These are phyloP conservation scores for Deroptyus accipitrinus DNA, from an alignment of 2,113 vertebrate species.

Conservation along the genomic window DNA sequence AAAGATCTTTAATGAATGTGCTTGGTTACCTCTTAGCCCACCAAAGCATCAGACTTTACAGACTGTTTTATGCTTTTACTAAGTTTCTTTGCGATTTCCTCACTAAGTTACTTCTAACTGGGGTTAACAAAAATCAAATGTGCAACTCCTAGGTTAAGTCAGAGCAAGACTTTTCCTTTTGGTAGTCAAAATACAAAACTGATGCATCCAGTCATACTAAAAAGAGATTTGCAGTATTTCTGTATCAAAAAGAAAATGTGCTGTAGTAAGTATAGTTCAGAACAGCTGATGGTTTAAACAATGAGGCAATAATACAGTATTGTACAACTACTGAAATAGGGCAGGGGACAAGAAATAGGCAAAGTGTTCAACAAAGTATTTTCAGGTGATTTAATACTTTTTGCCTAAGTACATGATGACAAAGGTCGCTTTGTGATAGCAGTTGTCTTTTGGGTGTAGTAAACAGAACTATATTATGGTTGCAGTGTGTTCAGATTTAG, in stretches of 20 bases:
- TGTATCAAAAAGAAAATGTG: neutral
- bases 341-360: neutral
- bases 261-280: neutral
- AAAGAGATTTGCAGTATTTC: neutral
- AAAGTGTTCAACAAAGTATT: neutral
- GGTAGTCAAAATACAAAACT: neutral
- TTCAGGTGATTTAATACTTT: neutral
- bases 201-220: neutral
- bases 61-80: neutral
- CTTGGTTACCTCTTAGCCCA: neutral
- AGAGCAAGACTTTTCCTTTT: neutral
- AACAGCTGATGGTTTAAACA: neutral
- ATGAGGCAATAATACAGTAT: neutral
- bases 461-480: neutral
- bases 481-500: neutral
- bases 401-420: neutral
- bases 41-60: neutral
- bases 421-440: neutral
- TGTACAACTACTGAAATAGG: neutral
- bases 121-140: constrained; percentile 4
- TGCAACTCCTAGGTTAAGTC: neutral
- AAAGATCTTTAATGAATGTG: neutral
- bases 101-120: neutral
- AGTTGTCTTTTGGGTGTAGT: neutral
- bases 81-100: neutral